Base-by-base conservation (phyloP, 2,113 vertebrate species). In the Melanocharis versteri region DNA sequence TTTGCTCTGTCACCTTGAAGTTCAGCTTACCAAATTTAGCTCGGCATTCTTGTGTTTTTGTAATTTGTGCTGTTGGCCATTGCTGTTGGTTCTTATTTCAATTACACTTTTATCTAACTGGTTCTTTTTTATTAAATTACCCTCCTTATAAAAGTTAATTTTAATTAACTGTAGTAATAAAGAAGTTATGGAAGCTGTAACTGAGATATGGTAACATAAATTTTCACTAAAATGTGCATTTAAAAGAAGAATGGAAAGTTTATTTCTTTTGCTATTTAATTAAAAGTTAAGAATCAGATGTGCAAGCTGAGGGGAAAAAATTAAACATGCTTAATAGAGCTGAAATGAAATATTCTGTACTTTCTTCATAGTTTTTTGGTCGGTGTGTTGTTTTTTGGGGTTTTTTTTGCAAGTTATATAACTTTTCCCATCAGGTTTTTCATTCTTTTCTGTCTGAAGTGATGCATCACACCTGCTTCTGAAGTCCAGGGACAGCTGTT, bases 1-100 rank as follows among this genome's bases (percentile, higher is more conserved):
- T 97, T 91, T 92, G 69, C 87, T 81, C 71, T 71, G 87, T 96
- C 91, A 94, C 89, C 82, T 93, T 92, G 64, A 94, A 91, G 81
- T 94, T 79, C 64, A 86, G 70, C 28, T 86, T 72, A 68, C 65
- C 68, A 82, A 91, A 94, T 89, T 73, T 87, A 90, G 84, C 56
- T 78, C 21, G 0, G 72, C 37, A 13, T 90, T 90, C 71, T 78
- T 57, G 28, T 88, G 61, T 86, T 90, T 91, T 79, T 95, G 58
- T 79, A 64, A 79, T 83, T 94, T 95, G 53, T 90, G 37, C 85
- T 86, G 30, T 82, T 97, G 53, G 76, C 83, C 65, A 81, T 94
- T 61, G 82, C 64, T 21, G 35, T n/a, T n/a, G 56, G 76, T 61
- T 96, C 33, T 68, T 84, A 78, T 86, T 96, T 91, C 64, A 90